Percentiles rank a stretch among this genome's conserved stretches.
phyloP scores from a whole-genome alignment of 2,797 vertebrate species.

The Catamblyrhynchus diadema region DNA sequence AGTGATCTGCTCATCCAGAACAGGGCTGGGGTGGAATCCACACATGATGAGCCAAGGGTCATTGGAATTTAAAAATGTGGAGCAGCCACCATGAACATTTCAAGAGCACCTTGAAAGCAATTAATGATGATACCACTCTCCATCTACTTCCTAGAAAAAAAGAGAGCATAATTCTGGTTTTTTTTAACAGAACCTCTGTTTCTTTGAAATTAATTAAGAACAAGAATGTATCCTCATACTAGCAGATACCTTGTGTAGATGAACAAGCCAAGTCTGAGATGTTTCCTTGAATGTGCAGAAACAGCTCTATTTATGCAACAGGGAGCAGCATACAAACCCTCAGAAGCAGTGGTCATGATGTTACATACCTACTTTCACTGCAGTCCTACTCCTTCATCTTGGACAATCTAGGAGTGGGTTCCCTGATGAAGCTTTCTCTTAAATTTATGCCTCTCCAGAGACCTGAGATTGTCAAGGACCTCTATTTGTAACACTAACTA shows the following conservation, averaged over 20 bases:
- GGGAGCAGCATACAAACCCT: background rate
- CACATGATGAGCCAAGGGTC: background rate
- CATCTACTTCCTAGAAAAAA: background rate
- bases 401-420: background rate
- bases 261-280: background rate
- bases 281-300: background rate
- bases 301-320: background rate
- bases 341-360: background rate
- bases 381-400: background rate
- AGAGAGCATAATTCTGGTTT: background rate
- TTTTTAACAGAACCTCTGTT: background rate
- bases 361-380: background rate
- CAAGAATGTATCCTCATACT: background rate
- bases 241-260: background rate
- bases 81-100: background rate
- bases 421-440: background rate
- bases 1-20: background rate
- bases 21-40: background rate
- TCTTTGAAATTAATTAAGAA: background rate
- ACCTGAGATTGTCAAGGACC: background rate
- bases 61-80: background rate
- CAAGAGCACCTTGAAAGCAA: background rate
- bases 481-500: conserved; percentile 29
- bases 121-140: background rate
- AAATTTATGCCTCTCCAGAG: conserved; percentile 19